Conservation (phyloP, 2,113 vertebrate genomes). For the Mormyrus lacerda region DNA sequence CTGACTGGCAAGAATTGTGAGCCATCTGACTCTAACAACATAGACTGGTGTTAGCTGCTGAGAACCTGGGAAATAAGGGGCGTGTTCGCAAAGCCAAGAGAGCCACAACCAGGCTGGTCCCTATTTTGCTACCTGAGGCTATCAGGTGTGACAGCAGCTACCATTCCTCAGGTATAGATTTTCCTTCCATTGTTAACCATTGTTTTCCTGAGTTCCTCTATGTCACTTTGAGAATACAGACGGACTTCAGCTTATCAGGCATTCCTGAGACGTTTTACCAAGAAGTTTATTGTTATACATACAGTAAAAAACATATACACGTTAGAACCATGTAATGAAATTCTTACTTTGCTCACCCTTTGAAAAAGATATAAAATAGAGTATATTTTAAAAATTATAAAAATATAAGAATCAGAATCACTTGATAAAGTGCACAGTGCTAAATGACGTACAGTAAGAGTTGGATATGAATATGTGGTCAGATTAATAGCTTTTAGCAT, state of each 20-base stretch:
- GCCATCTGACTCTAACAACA: not conserved
- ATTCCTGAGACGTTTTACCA: no score
- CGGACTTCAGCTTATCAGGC: not conserved
- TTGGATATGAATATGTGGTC: no score
- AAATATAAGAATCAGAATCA: no score
- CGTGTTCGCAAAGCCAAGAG: not conserved
- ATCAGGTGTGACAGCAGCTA: not conserved
- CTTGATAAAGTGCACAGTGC: no score
- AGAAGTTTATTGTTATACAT: no score
- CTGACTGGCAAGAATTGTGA: not conserved
- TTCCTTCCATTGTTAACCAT: not conserved
- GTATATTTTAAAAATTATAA: no score
- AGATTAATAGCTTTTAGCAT: no score
- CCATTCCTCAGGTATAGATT: not conserved
- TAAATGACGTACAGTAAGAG: no score
- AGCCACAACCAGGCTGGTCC: not conserved
- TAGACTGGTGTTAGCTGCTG: not conserved
- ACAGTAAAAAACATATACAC: no score
- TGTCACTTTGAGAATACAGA: not conserved
- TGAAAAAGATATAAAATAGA: no score
- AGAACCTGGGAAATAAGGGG: not conserved
- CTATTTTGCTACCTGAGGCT: not conserved
- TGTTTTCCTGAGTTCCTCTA: not conserved
- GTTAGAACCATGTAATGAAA: no score
- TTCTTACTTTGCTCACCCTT: no score